Base-by-base conservation (phyloP, 2,888 invertebrate species). In the Brenthis hecate region DNA sequence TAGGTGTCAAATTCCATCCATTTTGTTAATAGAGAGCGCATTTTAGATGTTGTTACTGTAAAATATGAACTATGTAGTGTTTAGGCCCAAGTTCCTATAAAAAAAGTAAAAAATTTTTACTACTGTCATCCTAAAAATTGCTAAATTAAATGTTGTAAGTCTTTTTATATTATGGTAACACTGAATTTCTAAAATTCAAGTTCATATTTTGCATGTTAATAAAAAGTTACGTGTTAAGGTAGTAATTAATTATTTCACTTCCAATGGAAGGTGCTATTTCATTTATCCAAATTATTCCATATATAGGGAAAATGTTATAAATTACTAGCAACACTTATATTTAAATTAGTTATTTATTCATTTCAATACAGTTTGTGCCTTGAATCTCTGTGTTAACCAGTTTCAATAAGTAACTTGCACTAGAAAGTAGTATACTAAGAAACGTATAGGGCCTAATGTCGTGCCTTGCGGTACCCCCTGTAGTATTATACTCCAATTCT, bases 221-320 rank as follows among this genome's bases (percentile, higher is more conserved):
- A 60, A 48, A 60, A 60, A 36, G 28, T 67, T 72, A 66, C 66
- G 63, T 63, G 65, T 65, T 71, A 69, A 56, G 51, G 16, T 72
- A 60, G 66, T 63, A 53, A 73, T 72, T 68, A 62, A 56, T 53
- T 69, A 68, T 69, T 65, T 66, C 80, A 80, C 85, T 84, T 85
- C 84, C 85, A 77, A 78, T 80, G 85, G 85, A 85, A 85, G 85
- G 85, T 85, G 85, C 85, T 85, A 85, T 70, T 53, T 62, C 62
- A 36, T 43, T 62, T 43, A 53, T 53, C 36, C 51, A 53, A 66
- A 56, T 60, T 60, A 60, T 60, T 48, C 58, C 48, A 28, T 60
- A 60, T 4, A 28, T 48, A 48, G 50, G 28, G 58, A 48, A 50
- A 60, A 50, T 50, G 43, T 28, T 60, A 60, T 60, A 23, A 50